Percentiles rank a stretch among this genome's conserved stretches.
Evolutionary conservation across 2,888 invertebrate species (phyloP).

Genomic region (Athetis lepigone): DNA sequence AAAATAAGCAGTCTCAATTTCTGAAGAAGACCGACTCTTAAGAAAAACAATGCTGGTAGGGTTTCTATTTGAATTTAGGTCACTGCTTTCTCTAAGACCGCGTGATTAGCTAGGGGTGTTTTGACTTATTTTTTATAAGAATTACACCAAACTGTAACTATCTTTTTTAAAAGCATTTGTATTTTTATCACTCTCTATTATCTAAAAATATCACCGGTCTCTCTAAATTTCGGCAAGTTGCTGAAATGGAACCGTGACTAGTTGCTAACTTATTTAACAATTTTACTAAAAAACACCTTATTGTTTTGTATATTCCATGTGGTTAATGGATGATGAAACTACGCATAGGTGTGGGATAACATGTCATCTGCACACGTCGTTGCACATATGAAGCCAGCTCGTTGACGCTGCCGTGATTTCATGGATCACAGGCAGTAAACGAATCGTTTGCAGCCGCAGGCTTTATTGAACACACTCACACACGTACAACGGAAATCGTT

Average conservation of each 20-base stretch:
- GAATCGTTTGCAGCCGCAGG: constrained; percentile 28
- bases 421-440: constrained; percentile 42
- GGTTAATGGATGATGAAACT: constrained; percentile 27
- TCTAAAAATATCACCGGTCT: too few species aligned
- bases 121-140: background rate
- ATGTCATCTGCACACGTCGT: constrained; percentile 36
- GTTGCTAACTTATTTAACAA: too few species aligned
- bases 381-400: constrained; percentile 42
- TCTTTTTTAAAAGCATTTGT: too few species aligned
- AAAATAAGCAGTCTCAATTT: background rate
- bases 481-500: constrained; percentile 5
- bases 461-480: constrained; percentile 15
- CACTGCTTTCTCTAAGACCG: background rate
- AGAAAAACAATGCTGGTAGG: background rate
- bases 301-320: constrained; percentile 10
- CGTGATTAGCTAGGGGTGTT: background rate
- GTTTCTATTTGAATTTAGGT: background rate
- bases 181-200: too few species aligned
- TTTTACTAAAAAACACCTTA: background rate
- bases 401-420: constrained; percentile 43
- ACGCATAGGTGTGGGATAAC: constrained; percentile 34
- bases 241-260: too few species aligned
- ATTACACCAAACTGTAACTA: too few species aligned
- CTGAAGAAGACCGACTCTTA: background rate
- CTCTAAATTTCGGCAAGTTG: too few species aligned